Evolutionary conservation across 2,888 invertebrate species (phyloP), one percentile per base, ranked within the genome.

Genomic region (Choristoneura rosaceana): DNA sequence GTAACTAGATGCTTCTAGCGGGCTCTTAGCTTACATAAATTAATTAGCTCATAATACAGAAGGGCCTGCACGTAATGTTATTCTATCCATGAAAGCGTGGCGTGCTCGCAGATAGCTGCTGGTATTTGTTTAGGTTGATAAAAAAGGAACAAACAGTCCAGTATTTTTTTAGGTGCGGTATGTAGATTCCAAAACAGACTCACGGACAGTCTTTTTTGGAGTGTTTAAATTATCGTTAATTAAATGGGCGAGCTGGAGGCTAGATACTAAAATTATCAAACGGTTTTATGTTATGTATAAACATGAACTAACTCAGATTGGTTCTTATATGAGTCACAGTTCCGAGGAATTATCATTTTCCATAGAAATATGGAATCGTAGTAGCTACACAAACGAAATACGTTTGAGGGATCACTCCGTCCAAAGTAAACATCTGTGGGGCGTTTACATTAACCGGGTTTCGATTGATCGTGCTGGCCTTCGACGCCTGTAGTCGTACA

Each of bases 11-110:
- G 71, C 68, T 73, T 68, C 58, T 17, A 68, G 15, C 43, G 33
- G 50, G 68, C 74, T 76, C 74, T 74, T 71, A 68, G 76, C 78
- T 76, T 75, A 75, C 73, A 76, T 79, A 75, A 77, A 76, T 79
- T 77, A 78, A 79, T 79, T 78, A 77, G 78, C 73, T 60, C 45
- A 66, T 75, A 73, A 69, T 69, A 73, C 52, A 74, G 73, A 74
- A 73, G 74, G 69, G 70, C 55, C 58, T 63, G 33, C 59, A 64
- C 71, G 74, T 76, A 68, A 73, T 73, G 63, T 76, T 77, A 70
- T 70, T 69, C 70, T 75, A 71, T 70, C 65, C 74, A 73, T 64
- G 66, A 76, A 77, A 74, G 60, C 65, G 71, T 58, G 71, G 64
- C 71, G 58, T 33, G 50, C 69, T 71, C 65, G 50, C 66, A 64